These are phyloP conservation scores for Pollenia angustigena DNA, from an alignment of 2,888 invertebrate genomes.

Conservation along the genomic window DNA sequence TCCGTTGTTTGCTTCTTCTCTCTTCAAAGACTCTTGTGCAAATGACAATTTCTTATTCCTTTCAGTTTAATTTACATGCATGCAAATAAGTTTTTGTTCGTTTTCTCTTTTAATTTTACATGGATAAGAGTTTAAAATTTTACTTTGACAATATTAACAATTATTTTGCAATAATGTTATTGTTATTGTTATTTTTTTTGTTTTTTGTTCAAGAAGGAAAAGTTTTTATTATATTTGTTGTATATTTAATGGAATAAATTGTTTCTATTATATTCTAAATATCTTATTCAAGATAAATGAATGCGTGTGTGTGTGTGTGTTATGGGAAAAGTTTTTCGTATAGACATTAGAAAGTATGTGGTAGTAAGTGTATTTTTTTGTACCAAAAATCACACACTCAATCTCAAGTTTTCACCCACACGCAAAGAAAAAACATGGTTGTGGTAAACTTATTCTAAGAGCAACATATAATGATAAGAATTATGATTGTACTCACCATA, in stretches of 20 bases:
- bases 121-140: constrained; percentile 55
- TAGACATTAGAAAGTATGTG: background rate
- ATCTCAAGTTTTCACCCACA: too few species aligned
- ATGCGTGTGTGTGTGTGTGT: too few species aligned
- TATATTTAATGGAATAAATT: constrained; percentile 7
- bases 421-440: too few species aligned
- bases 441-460: too few species aligned
- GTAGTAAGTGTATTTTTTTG: too few species aligned
- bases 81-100: background rate
- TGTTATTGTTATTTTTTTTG: constrained; percentile 17
- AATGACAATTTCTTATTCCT: background rate
- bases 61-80: constrained; percentile 11
- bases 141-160: constrained; percentile 70
- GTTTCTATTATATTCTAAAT: background rate
- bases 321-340: background rate
- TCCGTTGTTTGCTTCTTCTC: constrained; percentile 48
- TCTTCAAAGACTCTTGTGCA: background rate
- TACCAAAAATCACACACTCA: too few species aligned
- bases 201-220: background rate
- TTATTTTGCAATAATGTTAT: constrained; percentile 65
- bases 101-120: background rate
- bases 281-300: background rate
- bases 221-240: background rate
- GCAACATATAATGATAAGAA: too few species aligned
- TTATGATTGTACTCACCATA: too few species aligned